phyloP scores from a whole-genome alignment of 2,113 vertebrate species.

The Cromileptes altivelis region DNA sequence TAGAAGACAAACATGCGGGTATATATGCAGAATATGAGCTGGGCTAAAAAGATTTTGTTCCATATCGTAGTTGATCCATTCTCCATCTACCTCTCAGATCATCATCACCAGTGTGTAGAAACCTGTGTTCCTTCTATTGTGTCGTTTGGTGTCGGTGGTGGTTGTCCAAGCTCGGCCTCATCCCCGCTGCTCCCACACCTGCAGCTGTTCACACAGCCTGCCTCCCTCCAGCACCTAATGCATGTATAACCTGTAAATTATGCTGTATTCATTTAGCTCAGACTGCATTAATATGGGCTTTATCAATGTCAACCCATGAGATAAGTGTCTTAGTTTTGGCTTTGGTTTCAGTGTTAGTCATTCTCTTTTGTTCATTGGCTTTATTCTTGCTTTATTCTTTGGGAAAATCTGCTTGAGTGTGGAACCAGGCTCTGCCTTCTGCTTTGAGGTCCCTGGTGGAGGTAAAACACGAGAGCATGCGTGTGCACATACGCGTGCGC shows the following conservation, averaged over 20 bases:
- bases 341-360: slow-evolving; percentile 70
- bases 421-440: slow-evolving; percentile 71
- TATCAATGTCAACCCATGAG: slow-evolving; percentile 66
- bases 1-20: slow-evolving; percentile 36
- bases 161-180: slow-evolving; percentile 52
- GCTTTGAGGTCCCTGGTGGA: slow-evolving; percentile 73
- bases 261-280: slow-evolving; percentile 66
- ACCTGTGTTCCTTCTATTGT: slow-evolving; percentile 53
- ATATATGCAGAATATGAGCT: slow-evolving; percentile 12
- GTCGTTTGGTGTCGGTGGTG: slow-evolving; percentile 54
- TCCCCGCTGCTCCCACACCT: slow-evolving; percentile 62
- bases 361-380: slow-evolving; percentile 68
- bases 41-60: slow-evolving; percentile 35
- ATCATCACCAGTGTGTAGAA: slow-evolving; percentile 44
- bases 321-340: slow-evolving; percentile 72
- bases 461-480: slow-evolving; percentile 67
- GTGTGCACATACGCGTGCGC: slow-evolving; percentile 39
- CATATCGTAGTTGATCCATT: slow-evolving; percentile 44
- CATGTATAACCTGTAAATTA: slow-evolving; percentile 72
- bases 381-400: slow-evolving; percentile 74
- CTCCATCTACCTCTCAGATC: slow-evolving; percentile 54
- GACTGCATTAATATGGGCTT: slow-evolving; percentile 57
- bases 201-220: slow-evolving; percentile 75
- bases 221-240: slow-evolving; percentile 52
- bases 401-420: slow-evolving; percentile 66